A percentile compares a stretch with the other conserved stretches of the same genome.
Conservation (phyloP, 1,140 invertebrate species). For the Wasmannia auropunctata region DNA sequence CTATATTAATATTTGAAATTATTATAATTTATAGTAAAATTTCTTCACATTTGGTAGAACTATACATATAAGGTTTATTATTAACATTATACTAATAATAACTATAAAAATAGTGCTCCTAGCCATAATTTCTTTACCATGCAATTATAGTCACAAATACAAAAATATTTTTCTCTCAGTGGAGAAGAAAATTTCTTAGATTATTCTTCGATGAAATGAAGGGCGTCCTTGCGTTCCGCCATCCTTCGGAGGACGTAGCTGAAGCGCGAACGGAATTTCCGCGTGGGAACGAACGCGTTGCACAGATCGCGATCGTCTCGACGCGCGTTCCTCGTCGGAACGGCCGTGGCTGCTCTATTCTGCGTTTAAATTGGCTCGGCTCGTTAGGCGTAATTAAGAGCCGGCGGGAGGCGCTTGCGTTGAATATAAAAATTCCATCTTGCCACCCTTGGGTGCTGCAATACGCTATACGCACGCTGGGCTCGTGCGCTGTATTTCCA, state of each 20-base stretch:
- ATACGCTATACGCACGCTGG: conserved; percentile 15
- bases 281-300: conserved; percentile 36
- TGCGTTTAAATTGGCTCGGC: conserved; percentile 57
- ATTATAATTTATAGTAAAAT: too few relatives aligned
- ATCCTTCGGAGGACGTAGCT: not conserved
- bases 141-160: too few relatives aligned
- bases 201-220: not conserved
- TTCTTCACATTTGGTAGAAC: too few relatives aligned
- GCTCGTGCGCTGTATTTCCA: conserved; percentile 12
- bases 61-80: too few relatives aligned
- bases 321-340: not conserved
- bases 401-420: not conserved
- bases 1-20: too few relatives aligned
- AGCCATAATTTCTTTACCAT: too few relatives aligned
- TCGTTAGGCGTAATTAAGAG: conserved; percentile 70
- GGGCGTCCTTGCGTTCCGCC: not conserved
- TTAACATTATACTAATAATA: too few relatives aligned
- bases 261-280: conserved; percentile 42
- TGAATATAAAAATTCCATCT: conserved; percentile 55
- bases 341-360: conserved; percentile 9
- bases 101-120: too few relatives aligned
- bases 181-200: too few relatives aligned
- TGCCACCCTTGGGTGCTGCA: conserved; percentile 30
- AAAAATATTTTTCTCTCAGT: too few relatives aligned
- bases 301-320: conserved; percentile 32